phyloP scores from a whole-genome alignment of 2,113 vertebrate species.

The Podarcis raffonei region DNA sequence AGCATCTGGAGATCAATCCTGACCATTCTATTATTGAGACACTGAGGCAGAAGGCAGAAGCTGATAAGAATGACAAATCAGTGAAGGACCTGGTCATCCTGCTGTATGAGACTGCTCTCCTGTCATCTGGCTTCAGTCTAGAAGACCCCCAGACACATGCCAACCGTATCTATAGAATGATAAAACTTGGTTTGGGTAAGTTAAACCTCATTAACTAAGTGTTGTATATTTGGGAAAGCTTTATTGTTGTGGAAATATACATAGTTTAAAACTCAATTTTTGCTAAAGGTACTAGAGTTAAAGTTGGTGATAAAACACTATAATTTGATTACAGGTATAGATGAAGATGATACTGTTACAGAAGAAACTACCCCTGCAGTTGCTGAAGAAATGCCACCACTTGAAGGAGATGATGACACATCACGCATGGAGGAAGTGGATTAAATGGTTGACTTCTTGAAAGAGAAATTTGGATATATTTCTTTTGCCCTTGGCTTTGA shows the following conservation, averaged over 20 bases:
- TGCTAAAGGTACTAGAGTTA: too few species aligned
- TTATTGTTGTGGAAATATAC: background rate
- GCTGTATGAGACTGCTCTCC: slow-evolving; percentile 81
- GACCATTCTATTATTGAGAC: slow-evolving; percentile 85
- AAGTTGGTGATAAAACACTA: background rate
- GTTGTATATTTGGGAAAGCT: background rate
- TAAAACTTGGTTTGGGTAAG: slow-evolving; percentile 93
- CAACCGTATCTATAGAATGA: slow-evolving; percentile 90
- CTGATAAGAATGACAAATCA: slow-evolving; percentile 88
- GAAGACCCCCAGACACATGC: slow-evolving; percentile 88
- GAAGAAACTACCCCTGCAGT: slow-evolving; percentile 82
- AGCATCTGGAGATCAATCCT: slow-evolving; percentile 84
- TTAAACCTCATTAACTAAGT: accelerated
- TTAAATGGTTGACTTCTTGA: slow-evolving; percentile 64
- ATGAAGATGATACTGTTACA: slow-evolving; percentile 87
- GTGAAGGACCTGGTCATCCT: slow-evolving; percentile 87
- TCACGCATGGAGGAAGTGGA: slow-evolving; percentile 99
- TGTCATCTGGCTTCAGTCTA: slow-evolving; percentile 85
- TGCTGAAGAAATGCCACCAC: slow-evolving; percentile 92
- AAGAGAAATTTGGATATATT: slow-evolving; percentile 62
- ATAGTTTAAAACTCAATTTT: background rate
- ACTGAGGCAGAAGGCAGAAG: slow-evolving; percentile 84
- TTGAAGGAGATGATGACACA: slow-evolving; percentile 93
- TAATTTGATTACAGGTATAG: slow-evolving; percentile 82
- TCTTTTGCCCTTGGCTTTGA: slow-evolving; percentile 57